Evolutionary conservation across 1,140 invertebrate species (phyloP).

Genomic region (Pararge aegeria): DNA sequence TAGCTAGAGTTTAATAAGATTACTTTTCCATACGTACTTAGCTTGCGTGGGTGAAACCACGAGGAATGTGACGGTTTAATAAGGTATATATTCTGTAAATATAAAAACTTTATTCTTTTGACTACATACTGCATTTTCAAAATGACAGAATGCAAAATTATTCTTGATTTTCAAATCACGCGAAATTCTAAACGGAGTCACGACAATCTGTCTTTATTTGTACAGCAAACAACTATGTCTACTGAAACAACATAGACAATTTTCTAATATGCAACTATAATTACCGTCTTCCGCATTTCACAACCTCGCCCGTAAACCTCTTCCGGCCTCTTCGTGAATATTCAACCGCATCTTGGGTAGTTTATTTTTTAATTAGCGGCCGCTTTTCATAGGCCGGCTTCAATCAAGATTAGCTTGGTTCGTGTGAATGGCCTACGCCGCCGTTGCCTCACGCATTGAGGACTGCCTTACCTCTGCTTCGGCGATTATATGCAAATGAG

Average conservation of each 20-base stretch:
- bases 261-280: conserved; percentile 13
- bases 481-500: conserved; percentile 77
- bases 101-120: too few relatives aligned
- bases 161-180: too few relatives aligned
- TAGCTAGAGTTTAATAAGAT: too few relatives aligned
- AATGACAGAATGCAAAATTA: too few relatives aligned
- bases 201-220: background rate
- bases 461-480: conserved; percentile 43
- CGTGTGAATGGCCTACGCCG: conserved; percentile 75
- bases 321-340: conserved; percentile 57
- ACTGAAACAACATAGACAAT: conserved; percentile 8
- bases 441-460: conserved; percentile 72
- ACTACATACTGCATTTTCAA: too few relatives aligned
- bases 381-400: conserved; percentile 72
- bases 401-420: conserved; percentile 70
- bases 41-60: too few relatives aligned
- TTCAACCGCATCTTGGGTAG: conserved; percentile 61
- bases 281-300: conserved; percentile 27
- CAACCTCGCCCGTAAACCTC: conserved; percentile 47
- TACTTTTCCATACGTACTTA: too few relatives aligned
- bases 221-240: conserved; percentile 2
- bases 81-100: too few relatives aligned
- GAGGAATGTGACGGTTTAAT: too few relatives aligned
- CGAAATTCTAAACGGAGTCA: background rate
- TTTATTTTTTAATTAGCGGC: conserved; percentile 77